Base-by-base conservation (phyloP, 2,888 invertebrate genomes). In the Argyresthia goedartella region DNA sequence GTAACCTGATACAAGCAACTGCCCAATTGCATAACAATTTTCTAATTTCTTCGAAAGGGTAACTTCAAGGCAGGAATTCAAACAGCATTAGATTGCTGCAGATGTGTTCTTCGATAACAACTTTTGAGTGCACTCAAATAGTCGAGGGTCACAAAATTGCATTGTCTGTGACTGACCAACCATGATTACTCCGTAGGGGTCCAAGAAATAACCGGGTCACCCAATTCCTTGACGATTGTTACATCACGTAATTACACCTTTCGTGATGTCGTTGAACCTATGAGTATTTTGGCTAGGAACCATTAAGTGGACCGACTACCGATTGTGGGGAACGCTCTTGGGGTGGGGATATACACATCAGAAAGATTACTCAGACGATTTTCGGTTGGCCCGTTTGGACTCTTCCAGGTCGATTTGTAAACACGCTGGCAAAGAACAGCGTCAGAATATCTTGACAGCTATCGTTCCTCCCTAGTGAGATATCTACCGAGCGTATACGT, bases 121-220 rank as follows among this genome's bases (percentile, higher is more conserved):
- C 65, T 69, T 66, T 65, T 64, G 69, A 70, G 72, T 68, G 64
- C 62, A 62, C 65, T 69, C 61, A 61, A 66, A 67, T 16, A 41
- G 62, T 64, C 67, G 66, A 70, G 76, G 76, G 73, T 74, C 73
- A 71, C 64, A 65, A 66, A 16, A 58, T 66, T 67, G 57, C 61
- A 71, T 86, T 85, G 84, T 86, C 74, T 81, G 67, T 62, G 76
- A 82, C 82, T 86, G 86, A 86, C 86, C 86, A 80, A 77, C 73
- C 81, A 79, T 80, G 69, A 59, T 57, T 63, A 64, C 71, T 53
- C 62, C 59, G 68, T 66, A 79, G 85, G 86, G 78, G 73, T 70
- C 73, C 64, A 64, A 65, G 67, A 68, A 70, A 69, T 63, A 66
- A 76, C 76, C 69, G 72, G 81, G 82, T 82, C 76, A 80, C 81